Base-by-base conservation (phyloP, 2,888 invertebrate genomes). In the Drosophila tanythrix region DNA sequence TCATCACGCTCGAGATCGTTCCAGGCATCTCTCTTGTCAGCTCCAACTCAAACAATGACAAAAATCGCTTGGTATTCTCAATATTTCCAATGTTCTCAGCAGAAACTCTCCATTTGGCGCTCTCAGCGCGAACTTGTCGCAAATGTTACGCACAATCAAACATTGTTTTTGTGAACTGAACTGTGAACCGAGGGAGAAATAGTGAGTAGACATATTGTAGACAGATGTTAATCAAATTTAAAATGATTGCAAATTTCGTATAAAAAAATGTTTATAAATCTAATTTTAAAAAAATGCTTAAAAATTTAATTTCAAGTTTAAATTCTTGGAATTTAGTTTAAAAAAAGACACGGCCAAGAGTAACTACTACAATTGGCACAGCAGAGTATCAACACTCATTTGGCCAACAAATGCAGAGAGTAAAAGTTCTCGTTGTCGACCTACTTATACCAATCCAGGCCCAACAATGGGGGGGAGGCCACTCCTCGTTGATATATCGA, bases 401-500 rank as follows among this genome's bases (percentile, higher is more conserved):
- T 73, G 53, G 27, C 65, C 68, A 72, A 75, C 72, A 75, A 83
- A 76, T 61, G 7, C 15, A 46, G 63, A 58, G 50, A 57, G 69
- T 55, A 50, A 52, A 48, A 40, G 57, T 58, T 66, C 43, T 43
- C 59, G 27, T 50, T 56, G 53, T 36, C 78, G 81, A 83, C 89
- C 86, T 86, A 83, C 85, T 79, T 83, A 8, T 8, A 38, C 21
- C 33, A 33, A 15, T 21, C 18, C 38, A 5, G 27, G 25, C 18
- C 21, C n/a, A 18, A 38, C 31, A 33, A 31, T 31, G 5, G 36
- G 15, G 5, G 10, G 15, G 8, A 15, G 46, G 46, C 8, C 51
- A 46, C 21, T 62, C 51, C 48, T 56, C 61, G 38, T 76, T 72
- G 69, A 88, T 74, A 80, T 86, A 79, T 67, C 60, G 79, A 67